These are phyloP conservation scores for Mormyrops attenuatus DNA, from an alignment of 2,797 vertebrate genomes.

Conservation along the genomic window DNA sequence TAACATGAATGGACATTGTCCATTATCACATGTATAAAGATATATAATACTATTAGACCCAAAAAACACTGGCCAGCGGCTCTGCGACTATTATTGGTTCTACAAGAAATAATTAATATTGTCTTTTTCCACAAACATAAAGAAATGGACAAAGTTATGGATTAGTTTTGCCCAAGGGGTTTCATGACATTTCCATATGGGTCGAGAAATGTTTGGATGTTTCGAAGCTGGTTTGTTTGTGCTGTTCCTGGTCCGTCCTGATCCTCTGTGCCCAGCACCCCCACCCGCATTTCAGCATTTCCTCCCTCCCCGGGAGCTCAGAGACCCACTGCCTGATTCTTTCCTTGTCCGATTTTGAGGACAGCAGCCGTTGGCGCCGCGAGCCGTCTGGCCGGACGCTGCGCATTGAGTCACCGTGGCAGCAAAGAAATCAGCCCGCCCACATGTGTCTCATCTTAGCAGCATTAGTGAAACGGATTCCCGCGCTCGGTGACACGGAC, in stretches of 20 bases:
- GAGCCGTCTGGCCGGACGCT: neutral
- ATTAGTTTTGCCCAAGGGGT: neutral
- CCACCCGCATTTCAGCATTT: neutral
- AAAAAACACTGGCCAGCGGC: neutral
- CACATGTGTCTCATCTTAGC: neutral
- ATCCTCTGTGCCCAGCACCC: neutral
- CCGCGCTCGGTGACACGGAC: neutral
- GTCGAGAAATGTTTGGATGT: neutral
- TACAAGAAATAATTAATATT: neutral
- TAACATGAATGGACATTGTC: neutral
- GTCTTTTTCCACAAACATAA: neutral
- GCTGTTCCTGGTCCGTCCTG: neutral
- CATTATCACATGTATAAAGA: neutral
- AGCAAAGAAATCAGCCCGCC: neutral
- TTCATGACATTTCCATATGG: neutral
- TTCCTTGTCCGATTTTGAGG: neutral
- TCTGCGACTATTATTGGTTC: neutral
- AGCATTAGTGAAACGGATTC: neutral
- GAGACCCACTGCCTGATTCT: neutral
- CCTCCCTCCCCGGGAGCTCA: neutral
- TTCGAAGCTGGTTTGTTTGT: neutral
- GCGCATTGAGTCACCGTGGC: neutral
- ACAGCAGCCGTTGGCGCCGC: neutral
- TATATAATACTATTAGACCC: neutral
- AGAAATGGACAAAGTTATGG: neutral